Percentiles rank a stretch among this genome's conserved stretches.
phyloP scores from a whole-genome alignment of 2,113 vertebrate species.

The Parus major region DNA sequence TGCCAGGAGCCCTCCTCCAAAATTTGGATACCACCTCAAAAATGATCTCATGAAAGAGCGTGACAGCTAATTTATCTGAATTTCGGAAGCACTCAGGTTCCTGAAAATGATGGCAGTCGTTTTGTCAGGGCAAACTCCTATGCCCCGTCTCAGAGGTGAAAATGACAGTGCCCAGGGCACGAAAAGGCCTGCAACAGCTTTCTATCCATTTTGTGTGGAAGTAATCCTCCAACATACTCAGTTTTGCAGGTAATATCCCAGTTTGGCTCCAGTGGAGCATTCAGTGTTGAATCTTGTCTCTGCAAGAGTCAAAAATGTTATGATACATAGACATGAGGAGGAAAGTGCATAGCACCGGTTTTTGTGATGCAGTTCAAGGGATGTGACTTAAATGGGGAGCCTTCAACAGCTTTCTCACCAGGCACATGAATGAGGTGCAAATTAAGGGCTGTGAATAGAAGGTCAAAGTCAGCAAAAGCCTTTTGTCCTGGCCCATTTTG shows the following conservation, averaged over 20 bases:
- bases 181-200: not conserved
- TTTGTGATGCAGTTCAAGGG: not conserved
- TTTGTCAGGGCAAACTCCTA: not conserved
- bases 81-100: not conserved
- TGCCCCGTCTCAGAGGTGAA: not conserved
- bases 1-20: not conserved
- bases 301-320: not conserved
- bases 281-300: not conserved
- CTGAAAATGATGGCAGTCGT: not conserved
- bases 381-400: not conserved
- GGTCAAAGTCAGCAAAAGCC: not conserved
- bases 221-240: not conserved
- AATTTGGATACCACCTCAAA: not conserved
- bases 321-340: not conserved
- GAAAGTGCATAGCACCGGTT: not conserved
- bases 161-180: not conserved
- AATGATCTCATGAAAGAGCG: not conserved
- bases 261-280: not conserved
- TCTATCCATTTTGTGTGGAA: not conserved
- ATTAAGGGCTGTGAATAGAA: not conserved
- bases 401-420: not conserved
- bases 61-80: not conserved
- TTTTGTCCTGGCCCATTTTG: not conserved
- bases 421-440: not conserved
- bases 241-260: not conserved